Conservation (phyloP, 1,140 invertebrate genomes). For the Ceratina calcarata region DNA sequence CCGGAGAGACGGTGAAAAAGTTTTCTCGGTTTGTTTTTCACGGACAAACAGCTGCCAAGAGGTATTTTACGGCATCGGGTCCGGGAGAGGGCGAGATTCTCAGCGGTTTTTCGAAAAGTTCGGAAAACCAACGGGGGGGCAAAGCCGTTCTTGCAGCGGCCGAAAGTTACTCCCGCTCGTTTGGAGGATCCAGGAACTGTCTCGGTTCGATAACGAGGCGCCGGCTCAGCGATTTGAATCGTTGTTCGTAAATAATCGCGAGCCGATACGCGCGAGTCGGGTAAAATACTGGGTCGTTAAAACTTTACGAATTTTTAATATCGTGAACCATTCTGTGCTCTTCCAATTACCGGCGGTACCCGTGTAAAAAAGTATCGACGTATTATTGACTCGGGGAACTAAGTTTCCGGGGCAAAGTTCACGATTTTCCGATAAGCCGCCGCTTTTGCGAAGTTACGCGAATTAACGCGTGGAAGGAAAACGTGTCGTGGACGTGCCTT, state of each 20-base stretch:
- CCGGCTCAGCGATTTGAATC: not conserved
- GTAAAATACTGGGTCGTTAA: not conserved
- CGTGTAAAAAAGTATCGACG: slow-evolving; percentile 14
- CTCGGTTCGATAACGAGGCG: not conserved
- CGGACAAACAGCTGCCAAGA: slow-evolving; percentile 60
- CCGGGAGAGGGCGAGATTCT: slow-evolving; percentile 11
- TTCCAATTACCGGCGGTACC: not conserved
- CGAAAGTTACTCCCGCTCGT: not conserved
- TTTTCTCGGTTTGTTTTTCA: slow-evolving; percentile 65
- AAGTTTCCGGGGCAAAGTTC: not conserved
- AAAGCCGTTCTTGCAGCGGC: not conserved
- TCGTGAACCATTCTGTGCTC: not conserved
- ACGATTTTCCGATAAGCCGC: not conserved
- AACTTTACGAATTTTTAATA: slow-evolving; percentile 21
- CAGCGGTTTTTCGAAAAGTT: slow-evolving; percentile 22
- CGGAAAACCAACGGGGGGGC: not conserved
- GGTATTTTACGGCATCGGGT: slow-evolving; percentile 32
- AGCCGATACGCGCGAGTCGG: not conserved
- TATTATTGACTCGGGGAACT: not conserved
- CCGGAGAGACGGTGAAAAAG: slow-evolving; percentile 38
- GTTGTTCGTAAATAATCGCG: not conserved
- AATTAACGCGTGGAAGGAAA: no score
- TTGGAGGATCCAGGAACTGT: not conserved
- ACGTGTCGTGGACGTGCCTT: not conserved
- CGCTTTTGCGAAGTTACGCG: not conserved